Percentiles rank a stretch among this genome's conserved stretches.
Evolutionary conservation across 2,888 invertebrate species (phyloP).

Genomic region (Steinernema carpocapsae): DNA sequence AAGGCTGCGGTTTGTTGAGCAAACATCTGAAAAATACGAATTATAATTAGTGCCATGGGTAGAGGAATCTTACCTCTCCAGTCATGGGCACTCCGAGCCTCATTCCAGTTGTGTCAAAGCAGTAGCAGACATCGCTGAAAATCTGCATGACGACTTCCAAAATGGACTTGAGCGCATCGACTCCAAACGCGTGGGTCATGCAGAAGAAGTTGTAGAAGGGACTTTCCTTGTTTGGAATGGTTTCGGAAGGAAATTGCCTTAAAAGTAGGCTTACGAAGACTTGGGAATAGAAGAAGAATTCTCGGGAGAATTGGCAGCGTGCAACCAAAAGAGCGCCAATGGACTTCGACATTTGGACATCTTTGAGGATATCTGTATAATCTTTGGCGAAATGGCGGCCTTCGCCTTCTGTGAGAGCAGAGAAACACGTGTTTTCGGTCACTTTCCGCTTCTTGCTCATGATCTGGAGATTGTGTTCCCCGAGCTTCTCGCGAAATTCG

Average conservation of each 20-base stretch:
- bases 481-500: not conserved
- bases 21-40: not conserved
- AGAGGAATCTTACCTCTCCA: not conserved
- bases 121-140: not conserved
- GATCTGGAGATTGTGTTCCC: not conserved
- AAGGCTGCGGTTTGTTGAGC: not conserved
- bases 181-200: constrained; percentile 12
- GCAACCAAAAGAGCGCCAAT: not conserved
- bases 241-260: not conserved
- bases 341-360: not conserved
- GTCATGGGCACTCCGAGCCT: not conserved
- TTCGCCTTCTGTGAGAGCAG: constrained; percentile 19
- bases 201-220: constrained; percentile 24
- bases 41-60: not conserved
- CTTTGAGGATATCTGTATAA: not conserved
- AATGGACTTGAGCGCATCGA: not conserved
- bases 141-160: not conserved
- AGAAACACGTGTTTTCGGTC: constrained; percentile 9
- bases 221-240: not conserved
- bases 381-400: not conserved
- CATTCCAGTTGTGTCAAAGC: too few relatives aligned
- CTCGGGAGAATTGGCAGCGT: not conserved
- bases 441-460: constrained; percentile 16
- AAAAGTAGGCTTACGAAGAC: not conserved
- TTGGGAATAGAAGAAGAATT: not conserved